phyloP scores from a whole-genome alignment of 1,140 invertebrate genomes.

The Drosophila parvula region DNA sequence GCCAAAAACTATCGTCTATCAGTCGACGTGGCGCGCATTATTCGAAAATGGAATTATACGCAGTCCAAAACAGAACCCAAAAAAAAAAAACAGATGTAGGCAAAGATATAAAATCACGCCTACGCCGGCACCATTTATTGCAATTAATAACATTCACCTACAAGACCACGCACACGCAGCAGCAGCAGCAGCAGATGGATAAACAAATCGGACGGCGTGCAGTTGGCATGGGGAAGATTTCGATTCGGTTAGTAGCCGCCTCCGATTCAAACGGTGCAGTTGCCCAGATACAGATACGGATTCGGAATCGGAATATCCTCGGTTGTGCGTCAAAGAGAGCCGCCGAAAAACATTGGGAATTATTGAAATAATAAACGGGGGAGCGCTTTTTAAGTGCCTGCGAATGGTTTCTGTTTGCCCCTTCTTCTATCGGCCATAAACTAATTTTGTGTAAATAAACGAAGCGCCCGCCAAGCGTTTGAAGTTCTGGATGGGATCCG shows the following conservation, averaged over 20 bases:
- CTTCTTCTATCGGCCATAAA: conserved; percentile 54
- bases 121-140: conserved; percentile 52
- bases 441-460: conserved; percentile 79
- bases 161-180: conserved; percentile 27
- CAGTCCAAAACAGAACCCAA: neutral
- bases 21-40: neutral
- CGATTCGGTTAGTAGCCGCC: conserved; percentile 50
- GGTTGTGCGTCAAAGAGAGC: conserved; percentile 68
- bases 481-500: conserved; percentile 67
- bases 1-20: neutral
- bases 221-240: conserved; percentile 39
- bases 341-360: conserved; percentile 53
- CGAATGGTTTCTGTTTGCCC: conserved; percentile 39
- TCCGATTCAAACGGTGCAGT: conserved; percentile 59
- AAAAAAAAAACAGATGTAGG: neutral
- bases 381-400: conserved; percentile 75
- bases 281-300: conserved; percentile 22
- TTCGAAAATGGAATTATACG: conserved; percentile 15
- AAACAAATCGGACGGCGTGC: conserved; percentile 65
- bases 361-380: conserved; percentile 76
- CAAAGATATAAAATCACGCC: conserved; percentile 38
- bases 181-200: conserved; percentile 38
- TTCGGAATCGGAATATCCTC: conserved; percentile 4
- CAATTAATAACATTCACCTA: conserved; percentile 63
- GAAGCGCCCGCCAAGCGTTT: conserved; percentile 52